Base-by-base conservation (phyloP, 1,140 invertebrate genomes). In the Pseudomyrmex gracilis region DNA sequence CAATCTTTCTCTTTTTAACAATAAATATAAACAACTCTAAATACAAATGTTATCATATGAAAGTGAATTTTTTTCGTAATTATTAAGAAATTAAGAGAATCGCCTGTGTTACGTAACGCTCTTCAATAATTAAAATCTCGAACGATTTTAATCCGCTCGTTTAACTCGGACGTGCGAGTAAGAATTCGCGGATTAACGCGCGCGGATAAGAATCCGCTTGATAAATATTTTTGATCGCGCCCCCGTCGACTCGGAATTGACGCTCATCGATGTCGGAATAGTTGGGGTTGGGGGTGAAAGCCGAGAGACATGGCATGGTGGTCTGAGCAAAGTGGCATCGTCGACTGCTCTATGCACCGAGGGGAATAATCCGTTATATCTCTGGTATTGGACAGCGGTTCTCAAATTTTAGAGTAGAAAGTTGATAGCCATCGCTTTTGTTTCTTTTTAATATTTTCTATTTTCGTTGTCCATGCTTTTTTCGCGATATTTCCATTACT, bases 151-250 rank as follows among this genome's bases (percentile, higher is more conserved):
- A 80, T 80, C 55, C 51, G 17, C 17, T 34, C 10, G 74, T n/a
- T 66, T 76, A 77, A 77, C 34, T 66, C 34, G 49, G 47, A 34
- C 47, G 34, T 34, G 34, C 47, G 47, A 45, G 61, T 66, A 77
- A 12, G 61, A 53, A n/a, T n/a, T n/a, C n/a, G 24, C 43, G 66
- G 64, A 83, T 83, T 83, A 64, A 66, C 34, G 20, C 17, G 20
- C 17, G n/a, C n/a, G 47, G 55, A 17, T 20, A 47, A 78, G 76
- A 49, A 71, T 55, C 60, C 57, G 78, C 8, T 43, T 83, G 60
- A 76, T 74, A 83, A 83, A 83, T 83, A 83, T 83, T 83, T 83
- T 83, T 66, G 60, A 83, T 83, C 73, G 82, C 80, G 61, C 73
- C 82, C 82, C 20, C 60, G 53, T 57, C 64, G 80, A 77, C 73